A percentile compares a stretch with the other conserved stretches of the same genome.
These are phyloP conservation scores for Gastrophysa polygoni DNA, from an alignment of 2,888 invertebrate species.

Conservation along the genomic window DNA sequence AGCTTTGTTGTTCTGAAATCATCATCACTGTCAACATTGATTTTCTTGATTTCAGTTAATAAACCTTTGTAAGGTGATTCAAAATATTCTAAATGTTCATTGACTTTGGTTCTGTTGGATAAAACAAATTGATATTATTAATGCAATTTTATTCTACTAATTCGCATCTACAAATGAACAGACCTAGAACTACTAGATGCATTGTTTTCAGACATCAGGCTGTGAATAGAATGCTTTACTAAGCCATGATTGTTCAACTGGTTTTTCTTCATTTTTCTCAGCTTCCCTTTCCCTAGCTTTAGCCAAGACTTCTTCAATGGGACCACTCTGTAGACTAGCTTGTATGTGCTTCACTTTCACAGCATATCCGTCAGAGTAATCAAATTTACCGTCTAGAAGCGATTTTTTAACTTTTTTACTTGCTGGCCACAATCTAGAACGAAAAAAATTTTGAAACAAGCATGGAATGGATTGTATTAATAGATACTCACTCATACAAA, in stretches of 20 bases:
- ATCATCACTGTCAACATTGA: constrained; percentile 40
- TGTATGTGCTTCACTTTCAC: constrained; percentile 29
- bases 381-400: constrained; percentile 42
- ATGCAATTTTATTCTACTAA: constrained; percentile 10
- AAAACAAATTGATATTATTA: not conserved
- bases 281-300: constrained; percentile 40
- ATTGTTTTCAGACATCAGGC: constrained; percentile 41
- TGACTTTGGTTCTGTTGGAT: constrained; percentile 16
- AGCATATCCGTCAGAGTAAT: constrained; percentile 40
- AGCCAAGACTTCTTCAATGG: constrained; percentile 35
- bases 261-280: constrained; percentile 43
- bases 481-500: constrained; percentile 61
- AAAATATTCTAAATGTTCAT: constrained; percentile 21
- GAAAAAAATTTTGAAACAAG: not conserved
- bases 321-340: constrained; percentile 24
- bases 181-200: constrained; percentile 38
- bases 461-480: too few species aligned
- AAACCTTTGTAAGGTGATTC: constrained; percentile 46
- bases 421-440: constrained; percentile 46
- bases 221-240: constrained; percentile 35
- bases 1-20: constrained; percentile 50
- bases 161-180: constrained; percentile 29
- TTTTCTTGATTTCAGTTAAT: constrained; percentile 37
- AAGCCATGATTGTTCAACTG: constrained; percentile 41
- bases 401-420: constrained; percentile 40